Evolutionary conservation across 1,140 invertebrate species (phyloP).

Genomic region (Orchesella cincta): DNA sequence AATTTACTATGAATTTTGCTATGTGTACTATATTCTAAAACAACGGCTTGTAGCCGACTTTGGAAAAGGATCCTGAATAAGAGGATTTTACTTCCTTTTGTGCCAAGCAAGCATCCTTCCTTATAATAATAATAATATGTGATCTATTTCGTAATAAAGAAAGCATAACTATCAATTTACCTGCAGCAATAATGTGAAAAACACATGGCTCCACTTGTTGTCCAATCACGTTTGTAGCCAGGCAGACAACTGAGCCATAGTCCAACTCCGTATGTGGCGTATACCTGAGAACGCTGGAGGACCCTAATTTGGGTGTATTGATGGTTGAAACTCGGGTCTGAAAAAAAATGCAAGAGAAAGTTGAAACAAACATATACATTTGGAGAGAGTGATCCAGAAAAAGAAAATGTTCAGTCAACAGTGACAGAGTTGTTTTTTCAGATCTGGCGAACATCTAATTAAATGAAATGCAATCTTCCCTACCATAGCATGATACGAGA

Average conservation of each 20-base stretch:
- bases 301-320: slow-evolving; percentile 47
- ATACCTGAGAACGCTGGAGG: slow-evolving; percentile 71
- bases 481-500: no score
- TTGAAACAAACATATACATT: no score
- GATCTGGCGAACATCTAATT: no score
- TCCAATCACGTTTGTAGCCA: slow-evolving; percentile 68
- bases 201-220: slow-evolving; percentile 68
- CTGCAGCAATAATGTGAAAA: slow-evolving; percentile 71
- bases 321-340: slow-evolving; percentile 58
- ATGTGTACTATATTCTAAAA: no score
- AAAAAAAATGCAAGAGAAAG: not conserved
- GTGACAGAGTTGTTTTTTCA: no score
- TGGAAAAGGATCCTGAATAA: no score
- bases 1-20: no score
- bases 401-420: no score
- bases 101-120: not conserved
- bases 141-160: not conserved
- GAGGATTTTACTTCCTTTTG: not conserved
- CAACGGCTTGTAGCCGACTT: no score
- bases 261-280: slow-evolving; percentile 75
- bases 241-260: slow-evolving; percentile 70
- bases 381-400: no score
- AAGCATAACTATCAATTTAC: no score
- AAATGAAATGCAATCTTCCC: no score
- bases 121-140: not conserved